Conservation (phyloP, 1,140 invertebrate species). For the Bombus difficillimus region DNA sequence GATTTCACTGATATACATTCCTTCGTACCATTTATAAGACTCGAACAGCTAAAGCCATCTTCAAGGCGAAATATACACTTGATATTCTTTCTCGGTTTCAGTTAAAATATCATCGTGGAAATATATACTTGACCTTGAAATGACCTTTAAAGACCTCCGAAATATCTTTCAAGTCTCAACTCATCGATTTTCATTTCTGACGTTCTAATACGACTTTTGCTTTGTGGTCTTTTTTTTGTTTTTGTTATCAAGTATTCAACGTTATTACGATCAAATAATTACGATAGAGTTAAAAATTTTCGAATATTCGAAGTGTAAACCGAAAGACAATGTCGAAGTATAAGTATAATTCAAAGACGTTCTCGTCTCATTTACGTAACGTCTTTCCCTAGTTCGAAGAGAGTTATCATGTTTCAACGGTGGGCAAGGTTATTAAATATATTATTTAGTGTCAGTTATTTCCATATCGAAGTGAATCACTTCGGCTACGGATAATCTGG, state of each 20-base stretch:
- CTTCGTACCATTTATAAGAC: background rate
- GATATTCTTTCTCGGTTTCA: too few species aligned
- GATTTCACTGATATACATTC: background rate
- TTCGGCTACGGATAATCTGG: constrained; percentile 7
- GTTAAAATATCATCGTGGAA: background rate
- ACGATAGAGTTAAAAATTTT: background rate
- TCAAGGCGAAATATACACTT: background rate
- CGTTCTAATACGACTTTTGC: background rate
- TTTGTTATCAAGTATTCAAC: background rate
- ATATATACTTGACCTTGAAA: background rate
- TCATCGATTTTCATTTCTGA: background rate
- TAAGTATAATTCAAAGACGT: background rate
- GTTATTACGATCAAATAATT: background rate
- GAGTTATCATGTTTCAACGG: background rate
- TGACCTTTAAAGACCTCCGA: too few species aligned
- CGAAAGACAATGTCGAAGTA: background rate
- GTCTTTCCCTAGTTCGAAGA: background rate
- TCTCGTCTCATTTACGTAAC: constrained; percentile 25
- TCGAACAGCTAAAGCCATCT: background rate
- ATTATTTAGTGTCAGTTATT: constrained; percentile 36
- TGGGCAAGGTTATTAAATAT: constrained; percentile 39
- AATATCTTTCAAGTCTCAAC: background rate
- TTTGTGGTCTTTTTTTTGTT: background rate
- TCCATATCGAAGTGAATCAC: constrained; percentile 38
- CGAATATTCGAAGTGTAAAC: background rate